Evolutionary conservation across 2,797 vertebrate species (phyloP).

Genomic region (Ibycter americanus): DNA sequence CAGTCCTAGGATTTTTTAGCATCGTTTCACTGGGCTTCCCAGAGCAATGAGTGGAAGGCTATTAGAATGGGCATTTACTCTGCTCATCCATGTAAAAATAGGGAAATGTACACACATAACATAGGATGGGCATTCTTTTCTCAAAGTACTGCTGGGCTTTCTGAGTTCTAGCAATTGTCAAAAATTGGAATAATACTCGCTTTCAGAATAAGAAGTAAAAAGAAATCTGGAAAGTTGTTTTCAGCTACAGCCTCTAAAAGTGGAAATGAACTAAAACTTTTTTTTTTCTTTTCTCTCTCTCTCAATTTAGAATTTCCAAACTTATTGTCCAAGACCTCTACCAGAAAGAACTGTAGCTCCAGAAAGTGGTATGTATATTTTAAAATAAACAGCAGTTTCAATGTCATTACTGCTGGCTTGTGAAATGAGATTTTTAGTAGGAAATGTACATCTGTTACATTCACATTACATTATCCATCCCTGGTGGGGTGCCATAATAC

Average conservation of each 20-base stretch:
- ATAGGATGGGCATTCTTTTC: neutral
- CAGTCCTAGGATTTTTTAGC: neutral
- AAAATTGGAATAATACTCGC: neutral
- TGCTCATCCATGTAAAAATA: neutral
- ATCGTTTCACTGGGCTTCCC: neutral
- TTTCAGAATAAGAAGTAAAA: neutral
- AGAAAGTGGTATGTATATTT: slow-evolving; percentile 43
- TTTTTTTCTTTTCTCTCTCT: neutral
- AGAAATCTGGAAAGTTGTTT: neutral
- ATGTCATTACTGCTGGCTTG: neutral
- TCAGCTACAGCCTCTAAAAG: neutral
- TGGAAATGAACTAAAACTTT: neutral
- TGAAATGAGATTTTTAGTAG: neutral
- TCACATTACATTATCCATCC: neutral
- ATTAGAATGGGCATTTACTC: neutral
- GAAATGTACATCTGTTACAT: neutral
- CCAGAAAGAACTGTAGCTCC: slow-evolving; percentile 62
- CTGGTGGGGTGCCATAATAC: neutral
- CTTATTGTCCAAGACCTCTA: slow-evolving; percentile 63
- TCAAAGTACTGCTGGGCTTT: neutral
- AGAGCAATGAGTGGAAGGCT: neutral
- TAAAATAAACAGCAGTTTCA: neutral
- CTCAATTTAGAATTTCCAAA: slow-evolving; percentile 80
- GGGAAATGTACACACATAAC: neutral
- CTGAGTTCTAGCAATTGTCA: neutral